Percentiles rank a stretch among this genome's conserved stretches.
These are phyloP conservation scores for Melipona beecheii DNA, from an alignment of 2,888 invertebrate genomes.

Conservation along the genomic window DNA sequence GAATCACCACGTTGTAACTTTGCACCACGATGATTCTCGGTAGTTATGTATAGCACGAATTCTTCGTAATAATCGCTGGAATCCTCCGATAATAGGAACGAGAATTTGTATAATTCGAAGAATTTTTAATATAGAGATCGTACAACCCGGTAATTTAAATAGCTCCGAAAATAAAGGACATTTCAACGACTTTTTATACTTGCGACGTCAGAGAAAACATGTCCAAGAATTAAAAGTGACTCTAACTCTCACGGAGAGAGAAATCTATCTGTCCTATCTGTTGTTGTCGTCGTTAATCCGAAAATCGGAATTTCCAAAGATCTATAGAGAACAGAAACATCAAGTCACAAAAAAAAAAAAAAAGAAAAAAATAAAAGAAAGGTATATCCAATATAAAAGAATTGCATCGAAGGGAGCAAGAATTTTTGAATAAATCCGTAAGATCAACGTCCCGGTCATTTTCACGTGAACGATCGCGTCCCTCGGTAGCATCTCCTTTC, in stretches of 20 bases:
- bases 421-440: conserved; percentile 4
- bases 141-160: background rate
- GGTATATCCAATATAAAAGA: background rate
- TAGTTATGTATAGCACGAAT: background rate
- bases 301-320: background rate
- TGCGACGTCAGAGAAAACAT: background rate
- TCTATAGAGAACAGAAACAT: background rate
- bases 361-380: too few relatives aligned
- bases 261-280: too few relatives aligned
- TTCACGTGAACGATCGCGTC: background rate
- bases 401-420: background rate
- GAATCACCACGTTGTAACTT: conserved; percentile 9
- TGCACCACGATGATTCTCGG: background rate
- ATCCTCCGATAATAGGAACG: background rate
- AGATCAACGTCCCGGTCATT: background rate
- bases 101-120: background rate
- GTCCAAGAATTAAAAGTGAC: background rate
- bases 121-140: background rate
- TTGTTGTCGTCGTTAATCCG: background rate
- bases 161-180: background rate
- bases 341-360: too few relatives aligned
- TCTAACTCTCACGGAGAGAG: background rate
- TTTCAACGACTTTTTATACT: background rate
- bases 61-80: background rate
- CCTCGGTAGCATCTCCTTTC: background rate